Percentiles rank a stretch among this genome's conserved stretches.
These are phyloP conservation scores for Megalops cyprinoides DNA, from an alignment of 2,797 vertebrate species.

Conservation along the genomic window DNA sequence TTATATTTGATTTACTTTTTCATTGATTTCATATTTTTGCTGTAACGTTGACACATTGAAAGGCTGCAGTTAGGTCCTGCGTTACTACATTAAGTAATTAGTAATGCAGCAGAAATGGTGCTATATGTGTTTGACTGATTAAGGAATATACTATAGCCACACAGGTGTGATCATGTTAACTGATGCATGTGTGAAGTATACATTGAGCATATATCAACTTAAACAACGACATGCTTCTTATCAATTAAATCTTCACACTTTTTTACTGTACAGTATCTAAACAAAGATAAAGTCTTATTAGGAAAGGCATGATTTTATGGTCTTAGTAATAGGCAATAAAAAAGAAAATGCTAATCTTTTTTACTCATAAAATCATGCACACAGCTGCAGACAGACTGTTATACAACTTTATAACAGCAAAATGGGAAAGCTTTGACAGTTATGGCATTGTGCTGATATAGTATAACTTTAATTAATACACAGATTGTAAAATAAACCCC, in stretches of 20 bases:
- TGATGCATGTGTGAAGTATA: not conserved
- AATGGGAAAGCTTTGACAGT: too few species aligned
- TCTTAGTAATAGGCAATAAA: too few species aligned
- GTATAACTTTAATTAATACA: not conserved
- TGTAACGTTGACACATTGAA: too few species aligned
- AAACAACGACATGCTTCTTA: not conserved
- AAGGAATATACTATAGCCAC: not conserved
- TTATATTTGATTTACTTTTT: not conserved
- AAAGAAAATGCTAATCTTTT: too few species aligned
- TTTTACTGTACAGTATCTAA: too few species aligned
- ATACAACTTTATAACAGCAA: too few species aligned
- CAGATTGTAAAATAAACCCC: not conserved
- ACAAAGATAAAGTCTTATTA: too few species aligned
- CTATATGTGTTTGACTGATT: not conserved
- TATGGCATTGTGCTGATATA: not conserved
- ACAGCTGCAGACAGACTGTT: too few species aligned
- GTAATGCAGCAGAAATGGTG: not conserved
- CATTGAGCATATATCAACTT: not conserved
- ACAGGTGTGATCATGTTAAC: not conserved
- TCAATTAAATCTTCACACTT: not conserved
- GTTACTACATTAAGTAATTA: not conserved
- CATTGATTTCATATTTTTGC: too few species aligned
- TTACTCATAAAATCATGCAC: too few species aligned
- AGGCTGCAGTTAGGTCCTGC: too few species aligned
- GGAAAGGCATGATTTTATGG: too few species aligned